Percentiles rank a stretch among this genome's conserved stretches.
Evolutionary conservation across 1,140 invertebrate species (phyloP).

Genomic region (Drosophila malerkotliana): DNA sequence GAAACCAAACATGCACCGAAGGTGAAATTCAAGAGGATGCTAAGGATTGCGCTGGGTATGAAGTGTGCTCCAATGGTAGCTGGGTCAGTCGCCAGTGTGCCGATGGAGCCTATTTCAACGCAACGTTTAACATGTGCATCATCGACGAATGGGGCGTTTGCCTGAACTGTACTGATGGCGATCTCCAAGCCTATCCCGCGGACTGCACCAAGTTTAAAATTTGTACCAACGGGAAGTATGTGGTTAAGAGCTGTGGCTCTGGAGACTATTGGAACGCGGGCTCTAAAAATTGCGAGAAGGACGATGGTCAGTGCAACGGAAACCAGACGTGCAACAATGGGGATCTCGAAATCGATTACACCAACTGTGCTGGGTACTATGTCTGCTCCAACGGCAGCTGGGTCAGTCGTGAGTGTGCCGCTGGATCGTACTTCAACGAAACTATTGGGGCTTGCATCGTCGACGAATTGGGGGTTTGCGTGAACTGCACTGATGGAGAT

Average conservation of each 20-base stretch:
- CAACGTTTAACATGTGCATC: not conserved
- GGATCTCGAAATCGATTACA: not conserved
- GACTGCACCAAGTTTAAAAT: constrained; percentile 22
- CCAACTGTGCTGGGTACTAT: constrained; percentile 6
- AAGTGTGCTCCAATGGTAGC: not conserved
- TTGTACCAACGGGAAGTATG: constrained; percentile 19
- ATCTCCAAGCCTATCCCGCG: not conserved
- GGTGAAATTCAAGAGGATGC: not conserved
- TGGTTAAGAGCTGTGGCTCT: constrained; percentile 1
- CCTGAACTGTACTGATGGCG: constrained; percentile 18
- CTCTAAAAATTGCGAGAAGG: not conserved
- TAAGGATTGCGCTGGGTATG: constrained; percentile 5
- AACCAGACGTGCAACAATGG: not conserved
- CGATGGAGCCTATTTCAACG: constrained; percentile 1
- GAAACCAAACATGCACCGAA: not conserved
- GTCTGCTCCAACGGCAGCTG: not conserved
- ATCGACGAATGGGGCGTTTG: not conserved
- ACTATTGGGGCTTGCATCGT: not conserved
- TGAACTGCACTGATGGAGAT: constrained; percentile 19
- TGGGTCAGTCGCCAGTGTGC: not conserved
- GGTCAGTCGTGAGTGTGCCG: not conserved
- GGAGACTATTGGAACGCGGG: constrained; percentile 16
- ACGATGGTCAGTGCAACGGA: constrained; percentile 31
- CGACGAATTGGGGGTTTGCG: not conserved
- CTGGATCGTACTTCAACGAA: not conserved